Evolutionary conservation across 2,888 invertebrate species (phyloP), one percentile per base, ranked within the genome.

Genomic region (Listrodromus nycthemerus): DNA sequence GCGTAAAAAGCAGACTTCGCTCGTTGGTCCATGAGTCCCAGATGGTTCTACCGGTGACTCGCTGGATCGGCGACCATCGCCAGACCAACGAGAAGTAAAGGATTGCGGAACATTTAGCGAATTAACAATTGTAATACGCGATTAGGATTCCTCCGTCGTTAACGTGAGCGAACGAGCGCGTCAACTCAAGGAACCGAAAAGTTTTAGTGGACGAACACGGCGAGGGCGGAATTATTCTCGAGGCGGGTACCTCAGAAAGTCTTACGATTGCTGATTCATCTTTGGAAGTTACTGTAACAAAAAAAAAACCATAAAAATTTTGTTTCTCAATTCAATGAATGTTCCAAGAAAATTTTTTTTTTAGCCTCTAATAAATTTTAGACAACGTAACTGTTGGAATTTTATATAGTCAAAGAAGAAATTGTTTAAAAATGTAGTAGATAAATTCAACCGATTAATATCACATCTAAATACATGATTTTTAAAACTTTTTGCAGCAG

Each of bases 81-180:
- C 69, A 37, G 41, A 41, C 61, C 74, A 81, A 82, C 65, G 82
- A 74, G 71, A 82, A 81, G 84, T 78, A 84, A 83, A 86, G 75
- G 82, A 82, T 80, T 86, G 76, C 83, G 91, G 91, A 91, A 92
- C 92, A 91, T 92, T 92, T 91, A 90, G 89, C 89, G 90, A 91
- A 92, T 93, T 93, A 92, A 92, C 92, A 92, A 92, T 92, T 92
- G 91, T 92, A 93, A 92, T 93, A 87, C 85, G 84, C 80, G 88
- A 91, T 91, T 92, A 90, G 90, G 89, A 92, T 91, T 91, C 88
- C 84, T 80, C 87, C 80, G 77, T 86, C 86, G 89, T 92, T 92
- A 91, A 90, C 92, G 91, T 92, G 91, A 92, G 89, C 87, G 89
- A 83, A 85, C 89, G 88, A 88, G 89, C 89, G 88, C 80, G 82